These are phyloP conservation scores for Myiotriccus ornatus DNA, from an alignment of 2,797 vertebrate genomes.

Conservation along the genomic window DNA sequence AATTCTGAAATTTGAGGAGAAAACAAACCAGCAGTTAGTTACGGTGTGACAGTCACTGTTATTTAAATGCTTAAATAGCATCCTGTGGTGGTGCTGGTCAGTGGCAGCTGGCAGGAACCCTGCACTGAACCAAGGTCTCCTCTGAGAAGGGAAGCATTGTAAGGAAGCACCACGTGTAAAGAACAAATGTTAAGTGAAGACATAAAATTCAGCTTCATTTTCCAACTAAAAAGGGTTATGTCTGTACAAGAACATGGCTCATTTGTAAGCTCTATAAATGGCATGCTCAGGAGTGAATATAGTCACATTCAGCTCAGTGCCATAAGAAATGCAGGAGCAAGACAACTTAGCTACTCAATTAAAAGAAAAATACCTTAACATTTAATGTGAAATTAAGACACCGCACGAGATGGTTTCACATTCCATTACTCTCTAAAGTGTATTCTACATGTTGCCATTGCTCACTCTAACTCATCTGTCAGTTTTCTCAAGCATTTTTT, in stretches of 20 bases:
- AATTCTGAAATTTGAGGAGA: conserved; percentile 34
- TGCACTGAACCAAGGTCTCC: not conserved
- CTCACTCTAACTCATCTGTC: not conserved
- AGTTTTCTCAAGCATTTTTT: not conserved
- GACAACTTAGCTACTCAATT: not conserved
- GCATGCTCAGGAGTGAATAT: not conserved
- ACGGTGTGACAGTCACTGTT: not conserved
- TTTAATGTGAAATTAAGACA: not conserved
- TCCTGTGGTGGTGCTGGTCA: conserved; percentile 10
- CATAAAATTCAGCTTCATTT: not conserved
- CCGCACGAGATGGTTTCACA: not conserved
- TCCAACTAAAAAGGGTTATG: not conserved
- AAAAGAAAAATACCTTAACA: not conserved
- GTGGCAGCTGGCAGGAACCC: not conserved
- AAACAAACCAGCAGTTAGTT: conserved; percentile 31
- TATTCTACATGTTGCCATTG: not conserved
- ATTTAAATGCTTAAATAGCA: conserved; percentile 45
- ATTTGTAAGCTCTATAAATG: not conserved
- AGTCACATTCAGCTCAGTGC: not conserved
- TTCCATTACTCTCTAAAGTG: not conserved
- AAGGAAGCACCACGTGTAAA: not conserved
- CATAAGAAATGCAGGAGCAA: not conserved
- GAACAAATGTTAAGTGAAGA: not conserved
- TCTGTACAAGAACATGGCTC: not conserved
- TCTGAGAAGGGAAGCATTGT: not conserved